Evolutionary conservation across 2,797 vertebrate species (phyloP).

Genomic region (Spatula versicolor): DNA sequence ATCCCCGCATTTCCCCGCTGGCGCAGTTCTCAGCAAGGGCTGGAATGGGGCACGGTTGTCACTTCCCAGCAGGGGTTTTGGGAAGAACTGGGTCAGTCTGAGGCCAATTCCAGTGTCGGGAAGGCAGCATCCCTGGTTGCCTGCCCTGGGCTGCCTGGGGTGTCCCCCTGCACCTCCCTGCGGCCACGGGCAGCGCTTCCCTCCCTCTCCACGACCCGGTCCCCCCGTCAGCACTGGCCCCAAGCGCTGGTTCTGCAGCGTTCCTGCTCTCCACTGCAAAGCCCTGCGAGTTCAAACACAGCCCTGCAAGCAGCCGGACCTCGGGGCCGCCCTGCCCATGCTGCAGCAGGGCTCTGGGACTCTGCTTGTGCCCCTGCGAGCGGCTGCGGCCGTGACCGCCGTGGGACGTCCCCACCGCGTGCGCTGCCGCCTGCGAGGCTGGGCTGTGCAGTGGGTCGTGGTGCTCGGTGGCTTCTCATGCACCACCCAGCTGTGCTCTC

Average conservation of each 20-base stretch:
- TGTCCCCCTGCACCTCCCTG: no score
- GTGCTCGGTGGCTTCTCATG: neutral
- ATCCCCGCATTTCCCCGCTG: fast-evolving
- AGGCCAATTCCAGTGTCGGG: neutral
- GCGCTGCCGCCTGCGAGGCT: no score
- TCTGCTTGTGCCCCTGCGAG: no score
- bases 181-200: neutral
- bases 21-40: neutral
- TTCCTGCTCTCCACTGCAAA: neutral
- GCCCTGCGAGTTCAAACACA: no score
- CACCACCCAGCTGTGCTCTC: neutral
- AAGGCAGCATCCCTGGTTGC: fast-evolving
- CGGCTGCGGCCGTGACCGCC: no score
- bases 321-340: neutral
- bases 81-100: neutral
- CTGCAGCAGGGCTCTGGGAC: no score
- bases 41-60: neutral
- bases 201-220: no score
- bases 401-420: no score
- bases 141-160: neutral
- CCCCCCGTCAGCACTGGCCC: neutral
- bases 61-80: fast-evolving
- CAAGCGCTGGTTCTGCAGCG: neutral
- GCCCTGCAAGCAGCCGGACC: neutral
- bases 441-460: neutral